phyloP scores from a whole-genome alignment of 2,113 vertebrate species.

The Rhagologus leucostigma region DNA sequence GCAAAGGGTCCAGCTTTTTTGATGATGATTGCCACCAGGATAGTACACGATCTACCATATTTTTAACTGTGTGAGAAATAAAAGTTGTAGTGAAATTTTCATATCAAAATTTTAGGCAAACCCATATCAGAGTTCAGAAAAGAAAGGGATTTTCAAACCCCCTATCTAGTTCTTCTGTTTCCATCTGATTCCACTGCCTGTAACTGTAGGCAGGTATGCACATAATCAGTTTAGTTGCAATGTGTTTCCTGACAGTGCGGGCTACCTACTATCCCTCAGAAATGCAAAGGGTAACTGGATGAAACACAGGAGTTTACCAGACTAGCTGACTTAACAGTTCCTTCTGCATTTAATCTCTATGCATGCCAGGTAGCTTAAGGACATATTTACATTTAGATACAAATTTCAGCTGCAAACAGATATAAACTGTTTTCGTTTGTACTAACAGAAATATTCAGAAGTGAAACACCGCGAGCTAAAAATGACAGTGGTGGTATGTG shows the following conservation, averaged over 20 bases:
- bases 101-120: background rate
- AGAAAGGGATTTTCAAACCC: background rate
- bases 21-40: background rate
- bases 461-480: background rate
- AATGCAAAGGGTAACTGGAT: background rate
- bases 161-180: background rate
- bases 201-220: background rate
- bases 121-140: background rate
- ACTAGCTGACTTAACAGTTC: constrained; percentile 14
- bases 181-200: background rate
- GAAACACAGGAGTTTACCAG: background rate
- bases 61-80: background rate
- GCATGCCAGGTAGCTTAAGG: background rate
- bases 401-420: background rate
- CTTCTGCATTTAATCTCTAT: background rate
- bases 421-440: background rate
- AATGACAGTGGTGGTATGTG: background rate
- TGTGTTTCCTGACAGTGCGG: background rate
- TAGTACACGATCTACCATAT: background rate
- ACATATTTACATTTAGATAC: constrained; percentile 26
- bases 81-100: background rate
- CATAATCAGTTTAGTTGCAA: background rate
- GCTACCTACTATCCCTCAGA: background rate
- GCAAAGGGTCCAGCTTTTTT: background rate
- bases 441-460: background rate